Percentiles rank a stretch among this genome's conserved stretches.
Conservation (phyloP, 2,888 invertebrate genomes). For the Endomychus coccineus region DNA sequence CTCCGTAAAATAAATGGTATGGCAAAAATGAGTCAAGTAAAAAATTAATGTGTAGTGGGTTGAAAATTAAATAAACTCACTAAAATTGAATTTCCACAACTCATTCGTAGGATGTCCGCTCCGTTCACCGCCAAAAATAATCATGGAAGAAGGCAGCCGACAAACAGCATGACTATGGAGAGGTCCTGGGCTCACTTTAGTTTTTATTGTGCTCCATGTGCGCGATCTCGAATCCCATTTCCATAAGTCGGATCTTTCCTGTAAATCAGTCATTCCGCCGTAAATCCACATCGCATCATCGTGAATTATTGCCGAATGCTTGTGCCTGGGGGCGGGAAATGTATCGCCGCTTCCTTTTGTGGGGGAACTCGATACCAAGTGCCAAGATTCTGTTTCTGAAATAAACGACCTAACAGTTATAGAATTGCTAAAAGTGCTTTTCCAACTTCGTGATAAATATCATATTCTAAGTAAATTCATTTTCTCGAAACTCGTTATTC, state of each 20-base stretch:
- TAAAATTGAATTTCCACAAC: slow-evolving; percentile 77
- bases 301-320: slow-evolving; percentile 76
- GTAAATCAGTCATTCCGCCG: slow-evolving; percentile 79
- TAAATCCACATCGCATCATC: slow-evolving; percentile 77
- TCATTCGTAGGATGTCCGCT: slow-evolving; percentile 65
- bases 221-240: slow-evolving; percentile 43
- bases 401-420: too few species aligned
- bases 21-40: slow-evolving; percentile 2
- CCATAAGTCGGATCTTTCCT: slow-evolving; percentile 33
- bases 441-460: too few species aligned
- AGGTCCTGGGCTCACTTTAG: slow-evolving; percentile 59
- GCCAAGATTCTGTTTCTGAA: slow-evolving; percentile 78
- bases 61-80: too few species aligned
- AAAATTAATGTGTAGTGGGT: too few species aligned
- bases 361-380: slow-evolving; percentile 47
- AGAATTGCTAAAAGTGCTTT: too few species aligned
- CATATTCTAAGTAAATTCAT: too few species aligned
- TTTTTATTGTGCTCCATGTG: slow-evolving; percentile 58
- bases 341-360: slow-evolving; percentile 39
- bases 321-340: slow-evolving; percentile 67
- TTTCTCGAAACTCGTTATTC: too few species aligned
- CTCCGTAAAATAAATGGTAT: neutral
- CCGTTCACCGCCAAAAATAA: slow-evolving; percentile 73
- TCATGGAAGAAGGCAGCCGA: slow-evolving; percentile 67
- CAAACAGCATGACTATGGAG: slow-evolving; percentile 74